Conservation (phyloP, 2,888 invertebrate species). For the Lepetodrilus schrolli region DNA sequence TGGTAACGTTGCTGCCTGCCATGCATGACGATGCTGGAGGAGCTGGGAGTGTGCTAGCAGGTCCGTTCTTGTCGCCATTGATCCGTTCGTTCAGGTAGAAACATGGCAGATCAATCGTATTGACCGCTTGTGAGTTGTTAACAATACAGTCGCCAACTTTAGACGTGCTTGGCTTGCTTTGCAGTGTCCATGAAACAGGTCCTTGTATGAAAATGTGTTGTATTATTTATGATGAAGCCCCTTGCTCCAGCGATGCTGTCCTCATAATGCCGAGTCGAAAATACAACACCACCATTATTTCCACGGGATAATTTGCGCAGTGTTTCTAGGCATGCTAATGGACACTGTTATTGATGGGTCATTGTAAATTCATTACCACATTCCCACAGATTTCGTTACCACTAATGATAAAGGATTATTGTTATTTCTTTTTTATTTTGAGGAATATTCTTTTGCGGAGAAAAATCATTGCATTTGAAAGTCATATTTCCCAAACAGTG, state of each 20-base stretch:
- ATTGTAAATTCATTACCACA: too few species aligned
- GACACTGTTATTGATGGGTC: not conserved
- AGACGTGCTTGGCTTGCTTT: slow-evolving; percentile 13
- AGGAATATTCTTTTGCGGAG: too few species aligned
- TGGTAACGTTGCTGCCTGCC: too few species aligned
- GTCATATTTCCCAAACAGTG: too few species aligned
- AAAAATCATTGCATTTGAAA: too few species aligned
- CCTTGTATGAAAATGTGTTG: not conserved
- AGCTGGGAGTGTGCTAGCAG: not conserved
- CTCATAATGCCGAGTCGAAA: not conserved
- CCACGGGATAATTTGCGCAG: too few species aligned
- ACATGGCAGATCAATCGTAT: not conserved
- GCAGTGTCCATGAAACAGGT: not conserved
- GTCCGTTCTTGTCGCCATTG: not conserved
- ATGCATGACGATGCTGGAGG: not conserved
- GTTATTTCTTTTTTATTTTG: too few species aligned
- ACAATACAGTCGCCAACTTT: not conserved
- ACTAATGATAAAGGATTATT: too few species aligned
- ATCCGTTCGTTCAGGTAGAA: not conserved
- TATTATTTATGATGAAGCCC: slow-evolving; percentile 2
- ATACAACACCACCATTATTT: not conserved
- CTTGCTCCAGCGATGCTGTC: not conserved
- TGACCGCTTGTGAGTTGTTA: slow-evolving; percentile 1
- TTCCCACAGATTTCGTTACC: too few species aligned
- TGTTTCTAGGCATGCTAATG: not conserved